Evolutionary conservation across 2,888 invertebrate species (phyloP), one percentile per base, ranked within the genome.

Genomic region (Stenodera caucasica): DNA sequence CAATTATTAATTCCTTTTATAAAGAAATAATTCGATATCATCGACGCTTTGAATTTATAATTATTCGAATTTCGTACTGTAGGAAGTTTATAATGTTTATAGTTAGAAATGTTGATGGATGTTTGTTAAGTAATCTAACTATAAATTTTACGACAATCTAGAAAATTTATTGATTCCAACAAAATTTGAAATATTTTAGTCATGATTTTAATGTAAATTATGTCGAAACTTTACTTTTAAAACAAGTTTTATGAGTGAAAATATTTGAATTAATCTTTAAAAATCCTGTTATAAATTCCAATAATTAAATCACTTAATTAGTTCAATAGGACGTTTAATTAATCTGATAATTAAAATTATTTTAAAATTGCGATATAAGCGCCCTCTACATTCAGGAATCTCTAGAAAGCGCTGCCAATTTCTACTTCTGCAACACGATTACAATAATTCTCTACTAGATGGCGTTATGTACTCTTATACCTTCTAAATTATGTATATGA

Each of bases 1-100:
- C 15, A 37, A 37, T 37, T 37, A 37, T 1, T 33, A 1, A 33
- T 37, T 37, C 15, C 4, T 18, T 40, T 40, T 40, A 40, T 40
- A 40, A 18, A 40, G 40, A 12, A 40, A 40, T 18, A 40, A 14
- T 35, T 35, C 8, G 35, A 4, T n/a, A n/a, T n/a, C n/a, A n/a
- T n/a, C n/a, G n/a, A n/a, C n/a, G n/a, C n/a, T n/a, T n/a, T n/a
- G n/a, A n/a, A n/a, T n/a, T n/a, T n/a, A n/a, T n/a, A n/a, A n/a
- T 11, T 40, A 9, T 15, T 40, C 9, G 18, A 40, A 18, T 40
- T 40, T 40, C 11, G 4, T 11, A 7, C 7, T 18, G 21, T 40
- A 40, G 40, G 40, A 40, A 40, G 40, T 40, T 40, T 18, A 35
- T 35, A 40, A 40, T 18, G 18, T 40, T 40, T 40, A 40, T 40